A percentile compares a stretch with the other conserved stretches of the same genome.
Evolutionary conservation across 2,797 vertebrate genomes (phyloP).

Genomic region (Poeciliopsis infans): DNA sequence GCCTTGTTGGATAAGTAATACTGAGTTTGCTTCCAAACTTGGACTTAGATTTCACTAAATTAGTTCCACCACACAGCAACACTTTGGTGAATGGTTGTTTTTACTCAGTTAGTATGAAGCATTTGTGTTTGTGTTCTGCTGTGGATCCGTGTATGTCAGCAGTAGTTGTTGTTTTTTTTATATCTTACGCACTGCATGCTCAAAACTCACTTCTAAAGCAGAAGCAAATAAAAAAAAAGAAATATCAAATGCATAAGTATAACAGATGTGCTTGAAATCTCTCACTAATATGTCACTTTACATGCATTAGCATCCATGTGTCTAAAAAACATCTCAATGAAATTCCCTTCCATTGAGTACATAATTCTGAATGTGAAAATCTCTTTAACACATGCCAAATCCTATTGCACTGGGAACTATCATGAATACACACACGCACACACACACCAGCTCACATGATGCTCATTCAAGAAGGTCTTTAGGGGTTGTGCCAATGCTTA

Average conservation of each 20-base stretch:
- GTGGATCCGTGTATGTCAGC: background rate
- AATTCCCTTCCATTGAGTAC: slow-evolving; percentile 38
- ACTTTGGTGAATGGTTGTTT: background rate
- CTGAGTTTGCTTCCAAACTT: background rate
- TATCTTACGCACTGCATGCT: background rate
- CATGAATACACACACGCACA: background rate
- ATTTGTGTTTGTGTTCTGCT: background rate
- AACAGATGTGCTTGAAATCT: background rate
- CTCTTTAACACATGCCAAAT: slow-evolving; percentile 55
- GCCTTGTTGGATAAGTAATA: background rate
- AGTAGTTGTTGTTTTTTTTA: background rate
- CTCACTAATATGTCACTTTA: slow-evolving; percentile 1
- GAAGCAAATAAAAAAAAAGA: background rate
- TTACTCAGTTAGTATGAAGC: background rate
- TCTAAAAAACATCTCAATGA: slow-evolving; percentile 62
- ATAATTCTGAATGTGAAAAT: slow-evolving; percentile 59
- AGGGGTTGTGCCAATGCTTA: slow-evolving; percentile 28
- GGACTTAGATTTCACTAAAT: background rate
- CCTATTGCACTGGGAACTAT: slow-evolving; percentile 38
- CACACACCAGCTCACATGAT: slow-evolving; percentile 62
- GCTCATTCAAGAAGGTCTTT: slow-evolving; percentile 72
- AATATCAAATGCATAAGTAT: background rate
- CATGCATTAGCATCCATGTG: slow-evolving; percentile 8
- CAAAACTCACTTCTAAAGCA: background rate
- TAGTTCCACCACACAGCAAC: background rate